phyloP scores from a whole-genome alignment of 2,888 invertebrate genomes.

The Linyphia triangularis region DNA sequence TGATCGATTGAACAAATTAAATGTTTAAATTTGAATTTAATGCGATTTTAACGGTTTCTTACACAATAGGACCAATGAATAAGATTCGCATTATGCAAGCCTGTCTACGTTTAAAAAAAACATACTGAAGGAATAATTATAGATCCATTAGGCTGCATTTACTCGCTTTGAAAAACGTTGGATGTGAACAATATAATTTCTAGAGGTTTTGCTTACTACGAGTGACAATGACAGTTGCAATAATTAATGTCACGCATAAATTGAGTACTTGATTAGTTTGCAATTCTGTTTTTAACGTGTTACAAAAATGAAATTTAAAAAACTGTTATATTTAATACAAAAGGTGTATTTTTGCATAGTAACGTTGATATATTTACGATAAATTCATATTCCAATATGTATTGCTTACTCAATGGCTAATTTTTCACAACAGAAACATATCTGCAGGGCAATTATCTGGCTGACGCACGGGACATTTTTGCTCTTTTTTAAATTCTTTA shows the following conservation, averaged over 20 bases:
- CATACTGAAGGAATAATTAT: constrained; percentile 55
- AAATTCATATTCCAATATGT: too few relatives aligned
- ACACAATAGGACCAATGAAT: constrained; percentile 53
- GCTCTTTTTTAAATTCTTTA: too few relatives aligned
- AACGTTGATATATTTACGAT: too few relatives aligned
- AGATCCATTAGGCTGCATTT: constrained; percentile 45
- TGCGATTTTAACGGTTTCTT: constrained; percentile 67
- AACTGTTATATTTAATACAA: too few relatives aligned
- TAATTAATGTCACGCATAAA: constrained; percentile 29
- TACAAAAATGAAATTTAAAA: too few relatives aligned
- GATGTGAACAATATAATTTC: background rate
- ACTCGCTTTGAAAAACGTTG: constrained; percentile 11
- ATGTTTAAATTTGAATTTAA: constrained; percentile 61
- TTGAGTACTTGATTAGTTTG: constrained; percentile 12
- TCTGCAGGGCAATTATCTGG: too few relatives aligned
- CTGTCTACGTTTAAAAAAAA: constrained; percentile 31
- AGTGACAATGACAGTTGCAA: constrained; percentile 9
- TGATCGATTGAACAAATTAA: constrained; percentile 44
- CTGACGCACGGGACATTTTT: too few relatives aligned
- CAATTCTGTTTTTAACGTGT: background rate
- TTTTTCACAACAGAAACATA: too few relatives aligned
- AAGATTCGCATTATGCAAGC: constrained; percentile 51
- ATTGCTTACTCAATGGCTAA: too few relatives aligned
- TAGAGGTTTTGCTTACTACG: background rate
- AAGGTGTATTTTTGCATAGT: too few relatives aligned